phyloP scores from a whole-genome alignment of 2,797 vertebrate genomes.

The Hippoglossus hippoglossus region DNA sequence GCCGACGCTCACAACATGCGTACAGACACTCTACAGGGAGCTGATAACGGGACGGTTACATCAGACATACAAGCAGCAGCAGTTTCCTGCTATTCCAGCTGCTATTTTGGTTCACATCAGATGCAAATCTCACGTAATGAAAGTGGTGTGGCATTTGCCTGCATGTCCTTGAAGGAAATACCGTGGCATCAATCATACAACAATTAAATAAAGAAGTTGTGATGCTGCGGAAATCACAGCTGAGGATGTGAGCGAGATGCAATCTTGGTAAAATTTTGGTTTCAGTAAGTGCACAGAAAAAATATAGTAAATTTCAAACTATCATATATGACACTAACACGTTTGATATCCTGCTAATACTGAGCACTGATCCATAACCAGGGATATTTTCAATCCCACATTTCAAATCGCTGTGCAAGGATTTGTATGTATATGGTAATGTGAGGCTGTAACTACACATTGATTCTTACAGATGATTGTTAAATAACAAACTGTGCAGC shows the following conservation, averaged over 20 bases:
- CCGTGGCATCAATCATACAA: background rate
- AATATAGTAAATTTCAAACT: background rate
- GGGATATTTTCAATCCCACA: background rate
- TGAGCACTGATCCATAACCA: background rate
- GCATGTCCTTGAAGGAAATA: conserved; percentile 2
- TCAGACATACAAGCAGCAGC: background rate
- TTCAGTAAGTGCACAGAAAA: background rate
- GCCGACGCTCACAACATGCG: conserved; percentile 39
- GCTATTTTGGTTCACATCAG: conserved; percentile 12
- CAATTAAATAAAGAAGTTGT: background rate
- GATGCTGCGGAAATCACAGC: background rate
- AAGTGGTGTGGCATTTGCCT: background rate
- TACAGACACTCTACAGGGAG: conserved; percentile 5
- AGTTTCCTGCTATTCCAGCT: background rate
- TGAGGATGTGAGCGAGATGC: background rate
- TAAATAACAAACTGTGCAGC: background rate
- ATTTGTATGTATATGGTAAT: background rate
- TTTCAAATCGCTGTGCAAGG: background rate
- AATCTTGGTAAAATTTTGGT: too few relatives aligned
- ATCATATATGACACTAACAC: background rate
- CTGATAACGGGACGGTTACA: conserved; percentile 2
- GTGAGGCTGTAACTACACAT: background rate
- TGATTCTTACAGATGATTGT: background rate
- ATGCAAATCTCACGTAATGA: conserved; percentile 4
- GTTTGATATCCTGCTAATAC: background rate